These are phyloP conservation scores for Catamblyrhynchus diadema DNA, from an alignment of 2,797 vertebrate species.

Conservation along the genomic window DNA sequence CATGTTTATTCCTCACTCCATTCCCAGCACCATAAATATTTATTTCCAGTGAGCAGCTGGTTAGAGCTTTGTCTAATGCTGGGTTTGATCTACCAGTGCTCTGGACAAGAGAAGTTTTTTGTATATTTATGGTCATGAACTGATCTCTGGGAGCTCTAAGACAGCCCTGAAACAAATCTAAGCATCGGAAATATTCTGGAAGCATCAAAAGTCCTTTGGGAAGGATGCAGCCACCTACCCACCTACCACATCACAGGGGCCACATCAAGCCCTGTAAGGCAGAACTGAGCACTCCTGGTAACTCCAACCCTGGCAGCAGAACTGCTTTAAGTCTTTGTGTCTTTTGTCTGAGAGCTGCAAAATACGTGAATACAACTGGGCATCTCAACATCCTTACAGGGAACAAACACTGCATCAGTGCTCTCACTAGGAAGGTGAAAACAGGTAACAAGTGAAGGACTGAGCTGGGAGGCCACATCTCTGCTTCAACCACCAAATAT, in stretches of 20 bases:
- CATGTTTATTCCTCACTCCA: slow-evolving; percentile 24
- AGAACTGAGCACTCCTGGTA: background rate
- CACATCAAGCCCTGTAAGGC: background rate
- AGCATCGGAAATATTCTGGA: background rate
- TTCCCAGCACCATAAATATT: slow-evolving; percentile 24
- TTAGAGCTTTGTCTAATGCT: background rate
- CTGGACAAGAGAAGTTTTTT: background rate
- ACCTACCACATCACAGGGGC: background rate
- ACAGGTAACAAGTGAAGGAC: background rate
- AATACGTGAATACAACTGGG: background rate
- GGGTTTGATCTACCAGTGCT: background rate
- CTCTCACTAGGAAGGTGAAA: background rate
- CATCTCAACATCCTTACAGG: background rate
- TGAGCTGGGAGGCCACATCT: background rate
- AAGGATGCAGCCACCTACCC: background rate
- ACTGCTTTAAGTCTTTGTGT: background rate
- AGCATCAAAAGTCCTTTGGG: background rate
- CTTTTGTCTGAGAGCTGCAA: background rate
- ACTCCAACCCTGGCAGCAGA: background rate
- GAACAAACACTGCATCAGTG: background rate
- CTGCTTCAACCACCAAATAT: background rate
- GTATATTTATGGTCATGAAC: background rate
- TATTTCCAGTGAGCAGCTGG: slow-evolving; percentile 27
- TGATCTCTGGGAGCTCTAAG: background rate
- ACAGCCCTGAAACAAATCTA: background rate